Percentiles rank a stretch among this genome's conserved stretches.
These are phyloP conservation scores for Malacoctenus gilli DNA, from an alignment of 2,797 vertebrate genomes.

Conservation along the genomic window DNA sequence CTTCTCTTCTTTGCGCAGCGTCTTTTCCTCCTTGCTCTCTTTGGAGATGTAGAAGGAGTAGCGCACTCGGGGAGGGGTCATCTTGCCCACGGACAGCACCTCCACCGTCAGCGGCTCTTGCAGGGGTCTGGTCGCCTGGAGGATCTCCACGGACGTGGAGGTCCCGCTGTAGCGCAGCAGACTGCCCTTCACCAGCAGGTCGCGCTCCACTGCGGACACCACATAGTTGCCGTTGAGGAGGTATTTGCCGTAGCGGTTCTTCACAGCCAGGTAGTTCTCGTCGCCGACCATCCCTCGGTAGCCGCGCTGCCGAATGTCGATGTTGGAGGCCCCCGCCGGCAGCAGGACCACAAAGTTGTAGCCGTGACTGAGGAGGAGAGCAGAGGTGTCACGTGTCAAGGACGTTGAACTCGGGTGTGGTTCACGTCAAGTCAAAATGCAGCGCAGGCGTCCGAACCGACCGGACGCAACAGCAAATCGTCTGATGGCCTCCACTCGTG, in stretches of 20 bases:
- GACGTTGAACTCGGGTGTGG: no score
- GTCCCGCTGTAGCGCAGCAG: conserved; percentile 94
- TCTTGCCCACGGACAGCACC: conserved; percentile 94
- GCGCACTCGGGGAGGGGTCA: conserved; percentile 94
- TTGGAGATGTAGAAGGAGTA: conserved; percentile 93
- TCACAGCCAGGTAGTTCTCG: conserved; percentile 95
- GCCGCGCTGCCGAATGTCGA: conserved; percentile 93
- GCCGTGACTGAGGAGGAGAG: conserved; percentile 85
- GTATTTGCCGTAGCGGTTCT: conserved; percentile 89
- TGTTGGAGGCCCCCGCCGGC: conserved; percentile 89
- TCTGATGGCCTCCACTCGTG: no score
- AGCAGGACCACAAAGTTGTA: conserved; percentile 96
- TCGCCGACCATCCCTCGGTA: conserved; percentile 92
- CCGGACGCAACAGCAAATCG: no score
- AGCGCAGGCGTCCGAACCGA: no score
- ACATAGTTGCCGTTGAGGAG: conserved; percentile 96
- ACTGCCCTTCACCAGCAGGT: conserved; percentile 90
- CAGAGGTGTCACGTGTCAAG: no score
- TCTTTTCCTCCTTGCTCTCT: conserved; percentile 86
- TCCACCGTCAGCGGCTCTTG: conserved; percentile 91
- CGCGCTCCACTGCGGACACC: conserved; percentile 91
- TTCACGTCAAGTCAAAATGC: no score
- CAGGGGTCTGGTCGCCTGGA: conserved; percentile 89
- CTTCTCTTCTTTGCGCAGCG: conserved; percentile 79
- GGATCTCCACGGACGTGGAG: conserved; percentile 86